Percentiles rank a stretch among this genome's conserved stretches.
These are phyloP conservation scores for Ailuropoda melanoleuca DNA, from an alignment of 2,113 vertebrate genomes.

Conservation along the genomic window DNA sequence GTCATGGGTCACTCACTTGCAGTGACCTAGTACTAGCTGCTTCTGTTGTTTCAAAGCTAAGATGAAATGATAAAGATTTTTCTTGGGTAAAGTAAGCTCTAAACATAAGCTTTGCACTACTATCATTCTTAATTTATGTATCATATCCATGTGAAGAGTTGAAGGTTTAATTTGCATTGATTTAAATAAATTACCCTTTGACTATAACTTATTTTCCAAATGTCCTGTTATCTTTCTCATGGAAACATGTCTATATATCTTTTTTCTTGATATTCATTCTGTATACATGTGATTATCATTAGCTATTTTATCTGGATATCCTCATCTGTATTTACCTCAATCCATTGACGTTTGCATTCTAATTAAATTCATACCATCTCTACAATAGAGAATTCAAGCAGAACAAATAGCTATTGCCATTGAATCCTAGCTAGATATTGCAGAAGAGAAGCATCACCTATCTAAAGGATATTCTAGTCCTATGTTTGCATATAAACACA, in stretches of 20 bases:
- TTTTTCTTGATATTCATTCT: background rate
- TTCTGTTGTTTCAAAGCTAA: background rate
- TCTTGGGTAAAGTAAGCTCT: background rate
- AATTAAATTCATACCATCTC: constrained; percentile 2
- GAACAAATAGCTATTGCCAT: background rate
- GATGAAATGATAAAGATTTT: background rate
- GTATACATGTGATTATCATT: background rate
- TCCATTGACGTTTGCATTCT: background rate
- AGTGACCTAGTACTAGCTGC: background rate
- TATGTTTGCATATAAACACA: background rate
- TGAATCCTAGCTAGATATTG: background rate
- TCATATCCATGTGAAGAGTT: background rate
- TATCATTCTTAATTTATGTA: background rate
- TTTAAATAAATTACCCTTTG: background rate
- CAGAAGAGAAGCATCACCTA: background rate
- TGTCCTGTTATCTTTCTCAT: background rate
- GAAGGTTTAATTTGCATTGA: background rate
- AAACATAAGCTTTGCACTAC: background rate
- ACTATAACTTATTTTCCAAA: background rate
- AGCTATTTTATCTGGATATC: background rate
- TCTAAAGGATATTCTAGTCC: background rate
- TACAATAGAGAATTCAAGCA: background rate
- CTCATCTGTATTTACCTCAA: background rate
- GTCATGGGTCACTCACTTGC: background rate
- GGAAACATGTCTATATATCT: background rate